Base-by-base conservation (phyloP, 2,888 invertebrate genomes). In the Mactromeris polynyma region DNA sequence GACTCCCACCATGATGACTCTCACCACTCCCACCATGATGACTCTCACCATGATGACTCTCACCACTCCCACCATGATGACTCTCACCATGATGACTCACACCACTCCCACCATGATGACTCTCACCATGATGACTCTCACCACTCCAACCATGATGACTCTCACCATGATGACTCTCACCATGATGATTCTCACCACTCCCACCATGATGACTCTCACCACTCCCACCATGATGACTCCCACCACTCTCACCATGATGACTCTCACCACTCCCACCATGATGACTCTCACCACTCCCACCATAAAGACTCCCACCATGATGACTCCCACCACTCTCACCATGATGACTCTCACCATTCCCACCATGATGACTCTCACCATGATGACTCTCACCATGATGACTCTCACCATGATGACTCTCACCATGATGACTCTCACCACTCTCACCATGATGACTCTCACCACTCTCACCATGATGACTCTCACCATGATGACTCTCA, bases 1-100 rank as follows among this genome's bases (percentile, higher is more conserved):
- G n/a, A 36, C 21, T 79, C 79, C 2, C 21, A 79, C 40, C 31
- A 54, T 26, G 40, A 38, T 38, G 78, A 38, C 21, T 38, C 38
- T 38, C 78, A 78, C 78, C 78, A 78, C 40, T 51, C 51, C 19
- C 78, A 78, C 21, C 78, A 78, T 78, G 40, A 36, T 33, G 42
- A 17, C 19, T 40, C 40, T 40, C n/a, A n/a, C n/a, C n/a, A n/a
- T n/a, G n/a, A n/a, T n/a, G n/a, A n/a, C n/a, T n/a, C n/a, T n/a
- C 40, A 78, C 40, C 42, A 38, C 19, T 40, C 78, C 11, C 40
- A 78, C 33, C 78, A 78, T 40, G 40, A 77, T 36, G 4, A 4
- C 17, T 14, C 2, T 33, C 73, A 40, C 21, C 40, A 33, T 21
- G n/a, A 78, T 9, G 51, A 51, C 40, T 40, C 78, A 2, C 40